These are phyloP conservation scores for Cinclus mexicanus DNA, from an alignment of 2,113 vertebrate genomes.

Conservation along the genomic window DNA sequence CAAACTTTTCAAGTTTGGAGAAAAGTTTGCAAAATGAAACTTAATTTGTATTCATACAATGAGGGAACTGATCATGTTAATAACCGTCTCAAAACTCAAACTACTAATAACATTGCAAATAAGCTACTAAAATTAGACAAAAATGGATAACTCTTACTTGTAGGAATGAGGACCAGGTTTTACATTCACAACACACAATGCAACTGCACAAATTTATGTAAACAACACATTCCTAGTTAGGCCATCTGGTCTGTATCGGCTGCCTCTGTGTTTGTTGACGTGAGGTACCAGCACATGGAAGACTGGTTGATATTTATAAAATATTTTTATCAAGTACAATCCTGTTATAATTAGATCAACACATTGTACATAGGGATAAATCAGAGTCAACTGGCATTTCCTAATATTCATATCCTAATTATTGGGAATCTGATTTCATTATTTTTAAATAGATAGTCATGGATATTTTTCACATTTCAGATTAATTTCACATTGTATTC, in stretches of 20 bases:
- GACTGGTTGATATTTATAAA: constrained; percentile 24
- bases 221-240: constrained; percentile 3
- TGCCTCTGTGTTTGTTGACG: constrained; percentile 24
- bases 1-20: not conserved
- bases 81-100: not conserved
- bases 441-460: not conserved
- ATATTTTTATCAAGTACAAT: constrained; percentile 42
- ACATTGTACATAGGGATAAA: not conserved
- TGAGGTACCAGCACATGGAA: not conserved
- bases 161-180: not conserved
- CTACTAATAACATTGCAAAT: not conserved
- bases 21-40: not conserved
- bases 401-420: not conserved
- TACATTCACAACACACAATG: not conserved
- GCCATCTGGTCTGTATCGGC: constrained; percentile 15
- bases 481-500: not conserved
- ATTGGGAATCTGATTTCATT: not conserved
- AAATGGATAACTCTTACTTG: not conserved
- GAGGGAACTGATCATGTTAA: not conserved
- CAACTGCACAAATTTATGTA: not conserved
- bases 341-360: constrained; percentile 14
- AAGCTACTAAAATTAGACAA: not conserved
- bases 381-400: not conserved
- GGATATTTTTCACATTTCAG: not conserved
- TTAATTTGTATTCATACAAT: not conserved